A percentile compares a stretch with the other conserved stretches of the same genome.
phyloP scores from a whole-genome alignment of 2,888 invertebrate species.

The Tinea pellionella region DNA sequence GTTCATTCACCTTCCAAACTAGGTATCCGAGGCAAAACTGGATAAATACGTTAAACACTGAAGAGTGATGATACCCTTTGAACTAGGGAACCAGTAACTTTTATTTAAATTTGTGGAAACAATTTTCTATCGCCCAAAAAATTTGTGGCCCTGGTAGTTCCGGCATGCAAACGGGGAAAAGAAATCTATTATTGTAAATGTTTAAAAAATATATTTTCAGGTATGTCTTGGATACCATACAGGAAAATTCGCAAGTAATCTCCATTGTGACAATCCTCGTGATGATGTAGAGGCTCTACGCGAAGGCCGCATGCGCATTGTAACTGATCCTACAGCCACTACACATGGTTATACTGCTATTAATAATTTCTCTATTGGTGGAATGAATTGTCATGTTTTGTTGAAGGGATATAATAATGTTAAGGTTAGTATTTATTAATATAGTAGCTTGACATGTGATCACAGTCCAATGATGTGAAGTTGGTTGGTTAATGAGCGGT shows the following conservation, averaged over 20 bases:
- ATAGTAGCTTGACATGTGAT: too few relatives aligned
- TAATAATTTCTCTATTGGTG: conserved; percentile 41
- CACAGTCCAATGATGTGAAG: too few relatives aligned
- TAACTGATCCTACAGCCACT: conserved; percentile 68
- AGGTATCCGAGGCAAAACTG: too few relatives aligned
- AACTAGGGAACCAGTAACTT: too few relatives aligned
- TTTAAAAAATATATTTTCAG: conserved; percentile 24
- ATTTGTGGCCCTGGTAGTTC: too few relatives aligned
- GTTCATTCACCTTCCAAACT: too few relatives aligned
- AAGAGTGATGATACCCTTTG: too few relatives aligned
- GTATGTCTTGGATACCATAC: conserved; percentile 73
- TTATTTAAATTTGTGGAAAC: too few relatives aligned
- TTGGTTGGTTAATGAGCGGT: too few relatives aligned
- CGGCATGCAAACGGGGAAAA: too few relatives aligned
- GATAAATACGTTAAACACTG: too few relatives aligned
- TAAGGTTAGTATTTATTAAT: conserved; percentile 35
- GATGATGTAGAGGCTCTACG: conserved; percentile 56
- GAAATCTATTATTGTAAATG: background rate
- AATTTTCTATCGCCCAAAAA: too few relatives aligned
- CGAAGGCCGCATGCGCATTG: conserved; percentile 65
- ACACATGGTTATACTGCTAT: conserved; percentile 53
- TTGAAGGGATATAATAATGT: conserved; percentile 39
- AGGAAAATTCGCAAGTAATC: conserved; percentile 76
- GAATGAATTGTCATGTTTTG: conserved; percentile 40
- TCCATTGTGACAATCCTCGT: conserved; percentile 73